These are phyloP conservation scores for Brachylomia viminalis DNA, from an alignment of 2,888 invertebrate genomes.

Conservation along the genomic window DNA sequence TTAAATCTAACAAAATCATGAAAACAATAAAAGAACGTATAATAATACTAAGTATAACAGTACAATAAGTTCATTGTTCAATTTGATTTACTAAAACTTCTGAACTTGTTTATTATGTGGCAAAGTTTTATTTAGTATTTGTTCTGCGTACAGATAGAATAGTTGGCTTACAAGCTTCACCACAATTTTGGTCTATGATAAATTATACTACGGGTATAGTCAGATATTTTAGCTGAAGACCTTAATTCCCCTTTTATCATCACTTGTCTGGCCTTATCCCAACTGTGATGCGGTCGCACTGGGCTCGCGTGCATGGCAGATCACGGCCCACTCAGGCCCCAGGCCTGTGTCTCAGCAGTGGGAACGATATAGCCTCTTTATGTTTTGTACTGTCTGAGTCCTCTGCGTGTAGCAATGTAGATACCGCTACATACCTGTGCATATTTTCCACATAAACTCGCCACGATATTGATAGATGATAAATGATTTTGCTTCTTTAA, in stretches of 20 bases:
- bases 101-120: no score
- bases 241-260: neutral
- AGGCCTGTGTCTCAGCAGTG: neutral
- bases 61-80: no score
- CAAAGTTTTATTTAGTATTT: no score
- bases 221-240: neutral
- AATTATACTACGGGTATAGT: neutral
- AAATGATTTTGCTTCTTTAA: no score
- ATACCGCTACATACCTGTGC: no score
- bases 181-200: conserved; percentile 1
- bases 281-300: neutral
- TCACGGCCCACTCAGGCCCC: neutral
- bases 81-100: no score
- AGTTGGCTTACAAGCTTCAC: conserved; percentile 4
- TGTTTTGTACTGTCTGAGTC: no score
- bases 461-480: neutral
- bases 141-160: neutral
- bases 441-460: neutral
- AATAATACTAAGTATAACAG: no score
- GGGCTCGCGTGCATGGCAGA: neutral
- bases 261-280: neutral
- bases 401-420: no score
- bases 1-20: no score
- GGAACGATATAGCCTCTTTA: neutral
- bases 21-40: no score